Percentiles rank a stretch among this genome's conserved stretches.
Conservation (phyloP, 2,797 vertebrate species). For the Gouania willdenowi region DNA sequence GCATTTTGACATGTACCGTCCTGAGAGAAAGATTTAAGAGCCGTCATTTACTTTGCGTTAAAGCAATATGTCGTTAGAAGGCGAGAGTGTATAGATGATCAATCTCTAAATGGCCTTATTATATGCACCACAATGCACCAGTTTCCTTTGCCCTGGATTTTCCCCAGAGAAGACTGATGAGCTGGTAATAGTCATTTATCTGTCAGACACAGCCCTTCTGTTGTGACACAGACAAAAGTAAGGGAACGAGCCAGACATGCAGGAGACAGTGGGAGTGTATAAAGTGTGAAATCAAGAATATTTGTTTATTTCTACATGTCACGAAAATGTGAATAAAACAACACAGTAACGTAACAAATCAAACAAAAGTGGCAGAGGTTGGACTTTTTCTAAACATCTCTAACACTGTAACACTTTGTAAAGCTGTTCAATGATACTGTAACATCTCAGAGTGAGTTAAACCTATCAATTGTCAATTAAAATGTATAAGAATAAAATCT, state of each 20-base stretch:
- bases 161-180: conserved; percentile 25
- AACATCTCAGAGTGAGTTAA: conserved; percentile 6
- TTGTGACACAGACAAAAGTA: conserved; percentile 7
- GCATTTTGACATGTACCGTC: conserved; percentile 20
- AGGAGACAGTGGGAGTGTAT: background rate
- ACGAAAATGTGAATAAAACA: no score
- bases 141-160: conserved; percentile 26
- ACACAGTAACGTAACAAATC: no score
- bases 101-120: conserved; percentile 54
- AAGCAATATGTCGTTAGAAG: conserved; percentile 31
- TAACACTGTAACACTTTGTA: no score
- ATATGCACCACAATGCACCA: conserved; percentile 43
- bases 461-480: conserved; percentile 4
- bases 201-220: conserved; percentile 18
- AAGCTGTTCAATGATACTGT: no score
- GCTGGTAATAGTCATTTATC: conserved; percentile 43
- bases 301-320: no score
- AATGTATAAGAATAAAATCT: conserved; percentile 22
- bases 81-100: conserved; percentile 38
- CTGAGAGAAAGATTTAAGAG: conserved; percentile 22
- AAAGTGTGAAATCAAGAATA: no score
- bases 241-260: background rate
- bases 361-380: no score
- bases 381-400: no score
- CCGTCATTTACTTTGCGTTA: conserved; percentile 28